Evolutionary conservation across 2,888 invertebrate species (phyloP).

Genomic region (Cephus rjabovi): DNA sequence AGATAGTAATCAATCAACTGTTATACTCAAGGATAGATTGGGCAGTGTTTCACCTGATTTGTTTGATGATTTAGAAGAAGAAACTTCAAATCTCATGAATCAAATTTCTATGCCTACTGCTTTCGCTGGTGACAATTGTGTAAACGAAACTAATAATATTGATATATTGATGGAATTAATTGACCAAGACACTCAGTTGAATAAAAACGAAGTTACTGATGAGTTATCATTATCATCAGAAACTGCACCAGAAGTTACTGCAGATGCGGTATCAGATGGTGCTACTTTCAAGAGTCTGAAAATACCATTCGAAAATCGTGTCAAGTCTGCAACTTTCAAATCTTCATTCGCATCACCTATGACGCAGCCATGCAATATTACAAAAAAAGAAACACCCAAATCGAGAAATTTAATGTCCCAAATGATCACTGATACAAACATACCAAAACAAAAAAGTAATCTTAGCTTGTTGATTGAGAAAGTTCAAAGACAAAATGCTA

Average conservation of each 20-base stretch:
- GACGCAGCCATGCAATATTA: background rate
- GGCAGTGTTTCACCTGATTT: slow-evolving; percentile 45
- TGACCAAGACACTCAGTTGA: background rate
- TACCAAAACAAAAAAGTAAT: slow-evolving; percentile 37
- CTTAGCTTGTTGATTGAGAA: slow-evolving; percentile 51
- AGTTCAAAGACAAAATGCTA: slow-evolving; percentile 43
- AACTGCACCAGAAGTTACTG: background rate
- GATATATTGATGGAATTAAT: background rate
- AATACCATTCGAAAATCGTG: background rate
- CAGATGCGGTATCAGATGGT: background rate
- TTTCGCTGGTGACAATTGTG: background rate
- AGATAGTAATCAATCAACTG: background rate
- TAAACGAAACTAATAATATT: background rate
- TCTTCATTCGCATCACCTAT: background rate
- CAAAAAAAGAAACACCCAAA: background rate
- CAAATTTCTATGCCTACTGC: background rate
- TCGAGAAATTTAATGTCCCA: background rate
- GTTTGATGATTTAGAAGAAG: slow-evolving; percentile 34
- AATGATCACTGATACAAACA: background rate
- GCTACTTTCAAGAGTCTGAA: background rate
- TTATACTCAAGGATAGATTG: slow-evolving; percentile 2
- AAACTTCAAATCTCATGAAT: background rate
- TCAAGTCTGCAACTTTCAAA: background rate
- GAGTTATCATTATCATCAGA: background rate
- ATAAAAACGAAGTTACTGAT: background rate